A percentile compares a stretch with the other conserved stretches of the same genome.
Conservation (phyloP, 2,888 invertebrate species). For the Strigamia crassipes region DNA sequence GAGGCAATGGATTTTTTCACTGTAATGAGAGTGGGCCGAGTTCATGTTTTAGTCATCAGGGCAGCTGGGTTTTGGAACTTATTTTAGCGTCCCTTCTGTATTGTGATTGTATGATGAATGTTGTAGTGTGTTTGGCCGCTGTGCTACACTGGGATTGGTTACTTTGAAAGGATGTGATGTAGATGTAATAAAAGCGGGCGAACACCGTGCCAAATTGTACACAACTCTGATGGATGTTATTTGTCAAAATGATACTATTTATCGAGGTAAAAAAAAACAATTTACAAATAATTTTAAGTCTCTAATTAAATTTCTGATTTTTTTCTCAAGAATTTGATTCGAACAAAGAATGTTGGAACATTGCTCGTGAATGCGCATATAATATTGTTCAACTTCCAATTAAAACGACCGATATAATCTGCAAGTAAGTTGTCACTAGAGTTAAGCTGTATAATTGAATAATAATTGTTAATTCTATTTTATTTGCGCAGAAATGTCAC, state of each 20-base stretch:
- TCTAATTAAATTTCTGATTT: background rate
- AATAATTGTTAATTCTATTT: background rate
- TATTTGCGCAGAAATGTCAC: background rate
- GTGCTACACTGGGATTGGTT: background rate
- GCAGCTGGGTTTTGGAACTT: background rate
- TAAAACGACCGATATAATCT: background rate
- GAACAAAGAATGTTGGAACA: background rate
- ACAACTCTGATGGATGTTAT: background rate
- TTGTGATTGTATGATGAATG: background rate
- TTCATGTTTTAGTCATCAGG: background rate
- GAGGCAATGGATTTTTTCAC: slow-evolving; percentile 8
- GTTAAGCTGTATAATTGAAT: too few species aligned
- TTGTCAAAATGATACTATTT: background rate
- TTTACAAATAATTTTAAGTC: background rate
- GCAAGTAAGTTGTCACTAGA: background rate
- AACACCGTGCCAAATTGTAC: background rate
- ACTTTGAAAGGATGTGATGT: background rate
- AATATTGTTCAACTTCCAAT: background rate
- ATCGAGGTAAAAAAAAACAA: background rate
- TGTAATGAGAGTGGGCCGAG: background rate
- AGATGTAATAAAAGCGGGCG: background rate
- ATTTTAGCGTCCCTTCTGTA: background rate
- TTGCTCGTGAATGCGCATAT: background rate
- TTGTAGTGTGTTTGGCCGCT: background rate
- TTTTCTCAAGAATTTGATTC: background rate